A percentile compares a stretch with the other conserved stretches of the same genome.
phyloP scores from a whole-genome alignment of 2,113 vertebrate genomes.

The Dinomys branickii region DNA sequence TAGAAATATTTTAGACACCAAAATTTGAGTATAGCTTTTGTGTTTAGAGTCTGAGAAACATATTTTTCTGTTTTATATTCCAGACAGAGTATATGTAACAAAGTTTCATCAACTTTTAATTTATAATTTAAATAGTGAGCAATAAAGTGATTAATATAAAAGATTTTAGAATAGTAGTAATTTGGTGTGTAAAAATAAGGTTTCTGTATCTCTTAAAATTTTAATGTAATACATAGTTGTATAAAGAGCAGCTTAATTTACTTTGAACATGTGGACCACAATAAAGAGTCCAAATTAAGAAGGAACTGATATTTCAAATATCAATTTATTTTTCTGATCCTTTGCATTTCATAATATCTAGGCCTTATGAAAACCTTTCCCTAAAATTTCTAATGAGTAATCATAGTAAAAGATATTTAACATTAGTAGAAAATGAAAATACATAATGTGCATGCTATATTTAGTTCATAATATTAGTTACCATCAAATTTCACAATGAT shows the following conservation, averaged over 20 bases:
- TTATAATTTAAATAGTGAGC: conserved; percentile 59
- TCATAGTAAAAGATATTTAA: not conserved
- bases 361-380: not conserved
- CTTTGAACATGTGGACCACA: conserved; percentile 56
- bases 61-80: not conserved
- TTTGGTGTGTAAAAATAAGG: conserved; percentile 48
- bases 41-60: not conserved
- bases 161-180: conserved; percentile 35
- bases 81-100: not conserved
- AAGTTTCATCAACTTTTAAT: conserved; percentile 49
- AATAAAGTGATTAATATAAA: conserved; percentile 60
- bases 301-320: conserved; percentile 68
- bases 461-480: conserved; percentile 56
- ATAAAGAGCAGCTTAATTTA: conserved; percentile 66
- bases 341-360: conserved; percentile 44
- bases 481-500: conserved; percentile 48
- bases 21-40: conserved; percentile 46
- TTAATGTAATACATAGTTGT: conserved; percentile 39
- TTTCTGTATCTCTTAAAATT: conserved; percentile 56
- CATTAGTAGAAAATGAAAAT: conserved; percentile 39
- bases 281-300: conserved; percentile 53
- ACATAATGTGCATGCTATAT: not conserved
- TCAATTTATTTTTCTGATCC: conserved; percentile 30
- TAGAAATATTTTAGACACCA: conserved; percentile 29
- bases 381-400: not conserved